Evolutionary conservation across 2,888 invertebrate species (phyloP).

Genomic region (Calameuta idolon): DNA sequence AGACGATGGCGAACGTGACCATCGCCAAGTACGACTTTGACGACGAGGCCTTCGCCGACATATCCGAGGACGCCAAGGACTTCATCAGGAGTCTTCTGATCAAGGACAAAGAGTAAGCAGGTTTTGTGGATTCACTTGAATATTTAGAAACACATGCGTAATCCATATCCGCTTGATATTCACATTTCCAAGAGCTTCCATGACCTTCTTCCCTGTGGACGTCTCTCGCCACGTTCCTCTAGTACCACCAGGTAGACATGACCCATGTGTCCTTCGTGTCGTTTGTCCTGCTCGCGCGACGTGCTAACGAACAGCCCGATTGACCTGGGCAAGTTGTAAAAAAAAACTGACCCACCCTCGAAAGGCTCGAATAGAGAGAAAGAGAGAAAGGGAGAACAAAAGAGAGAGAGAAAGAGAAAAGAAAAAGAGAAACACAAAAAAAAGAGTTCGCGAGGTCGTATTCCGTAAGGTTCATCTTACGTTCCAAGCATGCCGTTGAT

Average conservation of each 20-base stretch:
- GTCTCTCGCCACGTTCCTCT: not conserved
- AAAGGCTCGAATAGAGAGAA: constrained; percentile 9
- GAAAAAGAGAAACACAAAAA: constrained; percentile 18
- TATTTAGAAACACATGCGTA: not conserved
- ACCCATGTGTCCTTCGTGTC: not conserved
- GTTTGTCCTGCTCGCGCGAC: not conserved
- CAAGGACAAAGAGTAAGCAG: constrained; percentile 90
- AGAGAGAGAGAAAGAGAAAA: constrained; percentile 2
- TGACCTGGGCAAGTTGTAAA: not conserved
- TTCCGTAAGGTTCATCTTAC: not conserved
- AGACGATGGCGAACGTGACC: constrained; percentile 99
- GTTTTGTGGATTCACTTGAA: not conserved
- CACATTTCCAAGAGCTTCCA: not conserved
- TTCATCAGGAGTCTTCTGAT: constrained; percentile 92
- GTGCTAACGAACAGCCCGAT: constrained; percentile 7
- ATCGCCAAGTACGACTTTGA: constrained; percentile 97
- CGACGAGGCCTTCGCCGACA: constrained; percentile 95
- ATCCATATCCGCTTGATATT: not conserved
- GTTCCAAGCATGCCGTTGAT: not conserved
- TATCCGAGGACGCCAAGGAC: constrained; percentile 95
- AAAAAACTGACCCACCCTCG: not conserved
- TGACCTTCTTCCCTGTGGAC: not conserved
- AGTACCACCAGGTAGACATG: not conserved
- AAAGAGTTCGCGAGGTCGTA: constrained; percentile 16
- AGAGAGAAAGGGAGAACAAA: constrained; percentile 26